These are phyloP conservation scores for Myotis vivesi DNA, from an alignment of 2,797 vertebrate species.

Conservation along the genomic window DNA sequence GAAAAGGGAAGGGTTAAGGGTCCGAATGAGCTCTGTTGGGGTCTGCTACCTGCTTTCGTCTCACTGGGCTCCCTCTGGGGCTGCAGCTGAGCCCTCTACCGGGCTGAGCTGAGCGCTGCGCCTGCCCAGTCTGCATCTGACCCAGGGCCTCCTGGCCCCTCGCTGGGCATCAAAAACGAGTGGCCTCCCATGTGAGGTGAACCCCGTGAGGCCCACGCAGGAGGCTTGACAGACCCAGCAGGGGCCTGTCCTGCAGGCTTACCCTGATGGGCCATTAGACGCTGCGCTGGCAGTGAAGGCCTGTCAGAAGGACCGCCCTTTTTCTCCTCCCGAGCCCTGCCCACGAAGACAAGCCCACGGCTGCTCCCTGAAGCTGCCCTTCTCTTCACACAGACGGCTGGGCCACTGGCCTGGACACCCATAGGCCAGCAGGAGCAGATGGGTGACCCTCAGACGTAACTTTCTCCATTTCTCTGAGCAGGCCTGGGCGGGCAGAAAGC, in stretches of 20 bases:
- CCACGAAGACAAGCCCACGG: background rate
- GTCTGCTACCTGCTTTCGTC: background rate
- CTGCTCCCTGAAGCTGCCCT: background rate
- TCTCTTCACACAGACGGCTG: background rate
- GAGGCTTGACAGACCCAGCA: background rate
- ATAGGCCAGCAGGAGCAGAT: background rate
- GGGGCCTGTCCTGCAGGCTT: background rate
- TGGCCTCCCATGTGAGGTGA: background rate
- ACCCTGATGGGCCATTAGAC: fast-evolving
- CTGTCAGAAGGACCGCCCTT: background rate
- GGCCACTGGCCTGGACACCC: background rate
- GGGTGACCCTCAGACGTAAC: background rate
- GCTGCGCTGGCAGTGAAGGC: background rate
- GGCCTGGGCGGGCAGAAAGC: background rate
- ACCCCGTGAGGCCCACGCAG: background rate
- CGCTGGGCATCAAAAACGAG: background rate
- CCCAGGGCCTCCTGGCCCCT: background rate
- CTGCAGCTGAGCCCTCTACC: background rate
- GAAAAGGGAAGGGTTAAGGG: background rate
- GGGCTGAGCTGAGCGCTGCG: background rate
- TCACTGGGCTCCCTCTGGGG: background rate
- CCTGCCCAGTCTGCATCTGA: background rate
- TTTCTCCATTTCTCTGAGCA: background rate
- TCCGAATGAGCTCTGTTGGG: background rate
- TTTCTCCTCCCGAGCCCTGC: background rate